Evolutionary conservation across 2,797 vertebrate species (phyloP).

Genomic region (Xenopus petersii): DNA sequence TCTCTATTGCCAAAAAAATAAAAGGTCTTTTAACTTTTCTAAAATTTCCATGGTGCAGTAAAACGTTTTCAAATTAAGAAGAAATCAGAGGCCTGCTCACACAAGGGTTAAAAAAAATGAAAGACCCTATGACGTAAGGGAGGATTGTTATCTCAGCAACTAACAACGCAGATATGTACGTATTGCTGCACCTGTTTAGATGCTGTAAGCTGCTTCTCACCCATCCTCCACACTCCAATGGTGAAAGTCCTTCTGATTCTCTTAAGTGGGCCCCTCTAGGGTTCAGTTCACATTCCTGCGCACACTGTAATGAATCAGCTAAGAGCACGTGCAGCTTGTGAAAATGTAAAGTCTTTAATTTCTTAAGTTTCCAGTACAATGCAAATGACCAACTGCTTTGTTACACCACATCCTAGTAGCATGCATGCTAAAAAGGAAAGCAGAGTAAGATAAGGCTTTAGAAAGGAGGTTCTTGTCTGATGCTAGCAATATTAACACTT

Average conservation of each 20-base stretch:
- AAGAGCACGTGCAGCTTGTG: background rate
- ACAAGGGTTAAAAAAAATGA: background rate
- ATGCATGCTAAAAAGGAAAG: too few species aligned
- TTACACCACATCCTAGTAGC: background rate
- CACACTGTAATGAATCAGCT: constrained; percentile 1
- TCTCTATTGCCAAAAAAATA: too few species aligned
- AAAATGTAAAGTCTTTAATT: background rate
- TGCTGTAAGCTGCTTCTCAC: constrained; percentile 5
- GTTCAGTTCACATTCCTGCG: background rate
- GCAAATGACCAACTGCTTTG: background rate
- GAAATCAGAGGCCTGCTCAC: background rate
- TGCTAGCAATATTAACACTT: too few species aligned
- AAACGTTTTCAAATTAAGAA: background rate
- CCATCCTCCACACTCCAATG: constrained; percentile 4
- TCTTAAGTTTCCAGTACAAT: background rate
- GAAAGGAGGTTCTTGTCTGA: too few species aligned
- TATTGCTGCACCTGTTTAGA: constrained; percentile 9
- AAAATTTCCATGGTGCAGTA: background rate
- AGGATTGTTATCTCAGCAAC: background rate
- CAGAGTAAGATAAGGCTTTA: too few species aligned
- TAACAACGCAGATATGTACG: background rate
- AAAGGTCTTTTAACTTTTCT: background rate
- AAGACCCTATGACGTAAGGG: constrained; percentile 3
- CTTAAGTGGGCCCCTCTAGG: constrained; percentile 1
- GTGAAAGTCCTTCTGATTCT: constrained; percentile 1